Base-by-base conservation (phyloP, 2,888 invertebrate species). In the Abscondita cerata region DNA sequence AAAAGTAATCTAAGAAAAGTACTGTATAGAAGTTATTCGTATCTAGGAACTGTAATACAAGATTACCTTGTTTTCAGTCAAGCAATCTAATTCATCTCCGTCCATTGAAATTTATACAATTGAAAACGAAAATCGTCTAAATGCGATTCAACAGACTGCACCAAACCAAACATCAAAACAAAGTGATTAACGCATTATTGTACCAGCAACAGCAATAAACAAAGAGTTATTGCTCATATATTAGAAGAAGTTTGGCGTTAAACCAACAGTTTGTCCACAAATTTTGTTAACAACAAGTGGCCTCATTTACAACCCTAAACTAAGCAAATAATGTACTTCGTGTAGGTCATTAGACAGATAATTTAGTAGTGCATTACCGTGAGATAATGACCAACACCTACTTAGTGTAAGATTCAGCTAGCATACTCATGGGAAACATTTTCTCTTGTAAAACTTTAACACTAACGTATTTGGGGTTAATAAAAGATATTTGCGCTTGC, bases 311-410 rank as follows among this genome's bases (percentile, higher is more conserved):
- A 56, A 51, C 56, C 61, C 61, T 50, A 56, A 53, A 48, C 53
- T 48, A 62, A 52, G 52, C 61, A 61, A 61, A 50, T 61, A 61
- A 53, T 62, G 65, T 65, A 53, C 62, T 58, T 65, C 64, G 67
- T 70, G 67, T 62, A 67, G 68, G 68, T 69, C 71, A 69, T 72
- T 72, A 72, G 62, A 57, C 64, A 64, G 70, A 71, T 72, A 71
- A 72, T 72, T 70, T 71, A 72, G 66, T 63, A 65, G 64, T 66
- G 62, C 70, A 70, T 71, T 67, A 69, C 64, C 65, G 70, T 65
- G 69, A 69, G 70, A 71, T 71, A 72, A 71, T 69, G 68, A 70
- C 70, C 70, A 63, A 64, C 66, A 70, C 69, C 69, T 62, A 65
- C 65, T 65, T 62, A 65, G 34, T 40, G 41, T 40, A 55, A 64